Percentiles rank a stretch among this genome's conserved stretches.
These are phyloP conservation scores for Eupithecia dodoneata DNA, from an alignment of 2,888 invertebrate genomes.

Conservation along the genomic window DNA sequence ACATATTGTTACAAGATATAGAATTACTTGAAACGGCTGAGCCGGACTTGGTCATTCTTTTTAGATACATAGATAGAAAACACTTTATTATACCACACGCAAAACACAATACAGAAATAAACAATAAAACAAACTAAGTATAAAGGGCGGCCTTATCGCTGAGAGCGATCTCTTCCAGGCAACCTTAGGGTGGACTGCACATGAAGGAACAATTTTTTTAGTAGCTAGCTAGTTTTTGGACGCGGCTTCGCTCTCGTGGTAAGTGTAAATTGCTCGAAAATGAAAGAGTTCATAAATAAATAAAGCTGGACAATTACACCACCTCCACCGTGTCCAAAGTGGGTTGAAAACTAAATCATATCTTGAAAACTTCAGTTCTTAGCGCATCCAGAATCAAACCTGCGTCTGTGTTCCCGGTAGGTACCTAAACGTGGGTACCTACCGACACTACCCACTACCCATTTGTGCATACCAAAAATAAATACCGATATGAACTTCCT, in stretches of 20 bases:
- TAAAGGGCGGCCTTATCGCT: too few relatives aligned
- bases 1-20: constrained; percentile 18
- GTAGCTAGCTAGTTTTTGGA: not conserved
- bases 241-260: not conserved
- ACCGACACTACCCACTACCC: not conserved
- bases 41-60: not conserved
- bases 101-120: too few relatives aligned
- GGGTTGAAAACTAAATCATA: too few relatives aligned
- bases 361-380: not conserved
- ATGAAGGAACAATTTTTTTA: not conserved
- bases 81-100: too few relatives aligned
- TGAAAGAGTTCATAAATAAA: too few relatives aligned
- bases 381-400: not conserved
- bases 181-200: too few relatives aligned
- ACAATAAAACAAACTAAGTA: too few relatives aligned
- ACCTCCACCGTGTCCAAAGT: too few relatives aligned
- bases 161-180: too few relatives aligned
- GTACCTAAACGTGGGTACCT: not conserved
- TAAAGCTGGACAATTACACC: too few relatives aligned
- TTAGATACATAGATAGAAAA: not conserved
- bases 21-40: constrained; percentile 1
- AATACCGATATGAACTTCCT: not conserved
- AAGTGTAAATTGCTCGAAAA: too few relatives aligned
- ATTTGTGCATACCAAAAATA: constrained; percentile 5
- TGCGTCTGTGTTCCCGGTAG: not conserved